phyloP scores from a whole-genome alignment of 2,113 vertebrate genomes.

The Montifringilla adamsi region DNA sequence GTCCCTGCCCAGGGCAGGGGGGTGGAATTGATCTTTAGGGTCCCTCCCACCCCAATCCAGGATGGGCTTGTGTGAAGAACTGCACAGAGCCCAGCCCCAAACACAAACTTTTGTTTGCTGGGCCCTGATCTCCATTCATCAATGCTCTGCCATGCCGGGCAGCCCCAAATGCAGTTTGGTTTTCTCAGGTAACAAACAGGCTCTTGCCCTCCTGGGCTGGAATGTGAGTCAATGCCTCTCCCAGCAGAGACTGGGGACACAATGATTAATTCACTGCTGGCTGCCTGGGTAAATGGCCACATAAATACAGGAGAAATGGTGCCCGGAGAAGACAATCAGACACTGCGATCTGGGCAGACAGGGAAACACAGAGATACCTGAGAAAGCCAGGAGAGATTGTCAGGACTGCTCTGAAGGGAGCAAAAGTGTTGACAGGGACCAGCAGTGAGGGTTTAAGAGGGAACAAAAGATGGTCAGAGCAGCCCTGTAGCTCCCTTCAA shows the following conservation, averaged over 20 bases:
- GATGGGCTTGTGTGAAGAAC: not conserved
- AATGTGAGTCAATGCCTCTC: not conserved
- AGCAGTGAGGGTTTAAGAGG: not conserved
- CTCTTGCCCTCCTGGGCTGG: not conserved
- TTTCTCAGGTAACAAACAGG: conserved; percentile 1
- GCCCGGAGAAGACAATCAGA: not conserved
- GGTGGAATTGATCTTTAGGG: not conserved
- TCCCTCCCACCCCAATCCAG: not conserved
- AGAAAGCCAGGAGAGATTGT: not conserved
- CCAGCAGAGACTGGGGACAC: not conserved
- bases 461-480: not conserved
- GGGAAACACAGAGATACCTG: not conserved
- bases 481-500: not conserved
- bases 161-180: not conserved
- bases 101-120: not conserved
- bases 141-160: not conserved
- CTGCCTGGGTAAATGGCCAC: conserved; percentile 2
- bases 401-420: not conserved
- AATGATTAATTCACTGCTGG: conserved; percentile 38
- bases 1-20: not conserved
- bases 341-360: not conserved
- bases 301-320: not conserved
- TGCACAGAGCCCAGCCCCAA: not conserved
- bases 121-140: not conserved
- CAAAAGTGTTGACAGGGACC: not conserved